Evolutionary conservation across 2,888 invertebrate species (phyloP).

Genomic region (Amaurobius ferox): DNA sequence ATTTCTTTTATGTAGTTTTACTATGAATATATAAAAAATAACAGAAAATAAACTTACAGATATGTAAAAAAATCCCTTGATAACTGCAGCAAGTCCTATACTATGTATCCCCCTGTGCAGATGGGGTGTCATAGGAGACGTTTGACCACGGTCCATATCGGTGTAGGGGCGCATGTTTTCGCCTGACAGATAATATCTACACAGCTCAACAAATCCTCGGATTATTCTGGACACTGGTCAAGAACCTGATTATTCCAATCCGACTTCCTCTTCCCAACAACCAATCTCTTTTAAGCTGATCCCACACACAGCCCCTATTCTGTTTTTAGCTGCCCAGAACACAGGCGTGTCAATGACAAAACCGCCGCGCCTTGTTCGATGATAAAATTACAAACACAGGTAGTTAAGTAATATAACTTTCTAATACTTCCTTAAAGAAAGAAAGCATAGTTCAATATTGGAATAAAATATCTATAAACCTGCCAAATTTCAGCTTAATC

Average conservation of each 20-base stretch:
- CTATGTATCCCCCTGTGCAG: slow-evolving; percentile 48
- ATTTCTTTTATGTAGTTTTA: too few species aligned
- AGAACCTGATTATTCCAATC: too few species aligned
- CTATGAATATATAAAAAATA: neutral
- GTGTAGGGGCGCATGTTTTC: slow-evolving; percentile 53
- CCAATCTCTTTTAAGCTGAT: slow-evolving; percentile 23
- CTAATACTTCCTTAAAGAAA: too few species aligned
- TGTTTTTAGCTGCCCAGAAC: slow-evolving; percentile 11
- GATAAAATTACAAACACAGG: too few species aligned
- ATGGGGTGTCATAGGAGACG: slow-evolving; percentile 35
- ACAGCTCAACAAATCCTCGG: slow-evolving; percentile 25
- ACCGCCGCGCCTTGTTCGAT: too few species aligned
- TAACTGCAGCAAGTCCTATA: neutral
- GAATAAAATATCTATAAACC: too few species aligned
- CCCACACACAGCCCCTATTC: slow-evolving; percentile 12
- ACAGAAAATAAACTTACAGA: slow-evolving; percentile 38
- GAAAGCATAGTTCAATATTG: too few species aligned
- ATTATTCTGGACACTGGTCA: slow-evolving; percentile 23
- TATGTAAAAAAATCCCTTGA: neutral
- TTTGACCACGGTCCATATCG: slow-evolving; percentile 51
- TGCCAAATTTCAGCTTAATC: too few species aligned
- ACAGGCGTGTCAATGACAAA: too few species aligned
- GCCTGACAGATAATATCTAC: slow-evolving; percentile 24
- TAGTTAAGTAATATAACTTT: too few species aligned
- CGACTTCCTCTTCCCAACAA: slow-evolving; percentile 9